These are phyloP conservation scores for Anarhynchus alexandrinus DNA, from an alignment of 2,113 vertebrate genomes.

Conservation along the genomic window DNA sequence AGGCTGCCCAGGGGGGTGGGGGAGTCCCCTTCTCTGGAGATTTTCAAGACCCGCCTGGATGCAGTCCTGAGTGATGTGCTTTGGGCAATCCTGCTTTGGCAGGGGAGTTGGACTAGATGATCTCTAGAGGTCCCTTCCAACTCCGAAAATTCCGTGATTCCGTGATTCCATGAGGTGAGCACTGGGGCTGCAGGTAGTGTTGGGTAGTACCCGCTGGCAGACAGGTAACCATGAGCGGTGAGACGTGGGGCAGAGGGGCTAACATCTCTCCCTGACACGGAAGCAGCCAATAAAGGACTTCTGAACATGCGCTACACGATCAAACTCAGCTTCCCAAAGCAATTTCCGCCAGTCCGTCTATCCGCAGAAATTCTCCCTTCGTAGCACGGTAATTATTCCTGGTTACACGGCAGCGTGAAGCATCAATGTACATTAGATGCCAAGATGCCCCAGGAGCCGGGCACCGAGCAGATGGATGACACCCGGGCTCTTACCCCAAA, in stretches of 20 bases:
- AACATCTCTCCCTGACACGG: neutral
- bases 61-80: too few species aligned
- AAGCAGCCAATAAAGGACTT: neutral
- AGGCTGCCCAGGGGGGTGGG: too few species aligned
- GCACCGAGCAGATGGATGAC: neutral
- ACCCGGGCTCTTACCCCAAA: neutral
- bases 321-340: neutral
- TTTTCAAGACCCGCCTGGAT: too few species aligned
- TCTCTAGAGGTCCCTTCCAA: too few species aligned
- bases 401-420: neutral
- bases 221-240: neutral
- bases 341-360: neutral
- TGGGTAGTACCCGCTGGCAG: neutral
- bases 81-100: too few species aligned
- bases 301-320: accelerated
- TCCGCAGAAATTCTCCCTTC: neutral
- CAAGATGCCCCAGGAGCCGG: neutral
- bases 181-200: neutral
- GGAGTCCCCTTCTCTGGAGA: too few species aligned
- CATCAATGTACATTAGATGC: neutral
- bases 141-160: too few species aligned
- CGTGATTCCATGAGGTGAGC: too few species aligned
- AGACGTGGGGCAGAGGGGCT: neutral
- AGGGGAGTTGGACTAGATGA: too few species aligned
- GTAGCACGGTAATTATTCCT: neutral